A percentile compares a stretch with the other conserved stretches of the same genome.
Conservation (phyloP, 1,140 invertebrate genomes). For the Aethina tumida region DNA sequence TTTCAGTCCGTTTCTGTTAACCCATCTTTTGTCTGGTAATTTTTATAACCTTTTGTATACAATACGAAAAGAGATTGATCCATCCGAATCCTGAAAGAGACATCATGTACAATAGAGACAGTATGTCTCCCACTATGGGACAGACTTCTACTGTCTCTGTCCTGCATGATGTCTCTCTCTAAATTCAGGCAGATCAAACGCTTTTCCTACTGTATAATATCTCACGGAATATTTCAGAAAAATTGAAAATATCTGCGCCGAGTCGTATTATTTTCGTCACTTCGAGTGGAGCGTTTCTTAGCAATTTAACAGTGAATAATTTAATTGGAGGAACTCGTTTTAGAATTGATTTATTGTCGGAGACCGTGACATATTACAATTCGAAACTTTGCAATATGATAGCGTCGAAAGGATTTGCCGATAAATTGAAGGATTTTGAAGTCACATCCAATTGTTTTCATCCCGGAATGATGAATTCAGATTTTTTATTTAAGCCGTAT, state of each 20-base stretch:
- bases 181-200: neutral
- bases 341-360: constrained; percentile 7
- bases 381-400: constrained; percentile 33
- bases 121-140: no score
- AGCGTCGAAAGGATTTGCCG: constrained; percentile 24
- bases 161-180: neutral
- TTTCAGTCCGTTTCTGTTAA: constrained; percentile 56
- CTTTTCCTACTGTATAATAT: no score
- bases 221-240: constrained; percentile 20
- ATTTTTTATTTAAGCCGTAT: constrained; percentile 9
- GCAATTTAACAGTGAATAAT: constrained; percentile 15
- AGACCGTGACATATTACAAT: constrained; percentile 24
- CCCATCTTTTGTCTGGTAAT: constrained; percentile 47
- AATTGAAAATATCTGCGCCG: constrained; percentile 29
- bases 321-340: constrained; percentile 13
- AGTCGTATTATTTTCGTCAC: constrained; percentile 28
- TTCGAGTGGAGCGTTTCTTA: constrained; percentile 21
- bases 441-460: constrained; percentile 41
- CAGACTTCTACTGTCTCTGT: neutral
- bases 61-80: neutral
- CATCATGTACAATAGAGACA: no score
- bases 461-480: constrained; percentile 36
- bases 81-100: no score
- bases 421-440: constrained; percentile 22
- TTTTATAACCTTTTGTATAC: constrained; percentile 1